phyloP scores from a whole-genome alignment of 1,140 invertebrate species.

The Drosophila paulistorum region DNA sequence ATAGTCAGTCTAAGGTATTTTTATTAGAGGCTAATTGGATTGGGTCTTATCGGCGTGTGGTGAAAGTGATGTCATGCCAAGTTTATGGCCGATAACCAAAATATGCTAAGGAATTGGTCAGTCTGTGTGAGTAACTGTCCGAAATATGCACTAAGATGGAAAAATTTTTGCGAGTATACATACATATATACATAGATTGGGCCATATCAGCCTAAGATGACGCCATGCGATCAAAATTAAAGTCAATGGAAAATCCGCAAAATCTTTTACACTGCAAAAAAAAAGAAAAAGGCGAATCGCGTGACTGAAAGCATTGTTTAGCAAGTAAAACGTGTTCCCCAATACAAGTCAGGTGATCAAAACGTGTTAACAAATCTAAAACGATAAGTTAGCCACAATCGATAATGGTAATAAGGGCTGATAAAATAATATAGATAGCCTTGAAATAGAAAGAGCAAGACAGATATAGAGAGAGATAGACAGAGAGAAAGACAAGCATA shows the following conservation, averaged over 20 bases:
- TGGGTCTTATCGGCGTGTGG: constrained; percentile 58
- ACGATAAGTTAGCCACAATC: not conserved
- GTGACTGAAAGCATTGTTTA: not conserved
- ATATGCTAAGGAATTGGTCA: constrained; percentile 18
- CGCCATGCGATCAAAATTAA: constrained; percentile 16
- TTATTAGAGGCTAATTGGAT: constrained; percentile 59
- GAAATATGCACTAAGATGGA: constrained; percentile 27
- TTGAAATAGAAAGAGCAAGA: not conserved
- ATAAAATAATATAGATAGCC: not conserved
- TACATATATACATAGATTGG: not conserved
- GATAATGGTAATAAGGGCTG: not conserved
- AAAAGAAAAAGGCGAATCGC: not conserved
- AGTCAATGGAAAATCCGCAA: constrained; percentile 27
- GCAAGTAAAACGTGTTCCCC: not conserved
- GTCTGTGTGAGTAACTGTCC: constrained; percentile 31
- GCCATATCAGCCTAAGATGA: constrained; percentile 32
- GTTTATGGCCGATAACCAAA: constrained; percentile 41
- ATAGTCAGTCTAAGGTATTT: constrained; percentile 69
- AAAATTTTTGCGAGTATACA: not conserved
- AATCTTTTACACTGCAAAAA: not conserved
- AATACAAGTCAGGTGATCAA: not conserved
- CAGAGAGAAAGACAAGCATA: too few relatives aligned
- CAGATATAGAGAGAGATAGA: not conserved
- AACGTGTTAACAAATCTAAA: not conserved
- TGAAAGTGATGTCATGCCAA: constrained; percentile 70